phyloP scores from a whole-genome alignment of 2,113 vertebrate species.

The Lophotis ruficrista region DNA sequence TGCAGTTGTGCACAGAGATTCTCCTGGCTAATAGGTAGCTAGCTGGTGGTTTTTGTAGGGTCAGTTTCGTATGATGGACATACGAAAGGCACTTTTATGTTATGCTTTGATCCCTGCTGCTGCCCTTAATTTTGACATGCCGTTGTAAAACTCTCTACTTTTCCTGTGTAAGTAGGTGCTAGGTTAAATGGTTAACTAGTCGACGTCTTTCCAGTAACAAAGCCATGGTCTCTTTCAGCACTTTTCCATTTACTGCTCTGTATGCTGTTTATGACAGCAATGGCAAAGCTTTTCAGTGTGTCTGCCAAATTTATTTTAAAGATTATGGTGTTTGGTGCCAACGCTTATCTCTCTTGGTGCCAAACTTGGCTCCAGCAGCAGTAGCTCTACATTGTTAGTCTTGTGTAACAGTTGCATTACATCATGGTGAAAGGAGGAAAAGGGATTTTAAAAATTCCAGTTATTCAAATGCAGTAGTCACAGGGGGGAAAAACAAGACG shows the following conservation, averaged over 20 bases:
- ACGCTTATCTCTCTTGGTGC: constrained; percentile 26
- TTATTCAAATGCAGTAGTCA: constrained; percentile 26
- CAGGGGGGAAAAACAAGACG: background rate
- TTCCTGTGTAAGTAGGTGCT: constrained; percentile 22
- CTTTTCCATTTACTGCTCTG: background rate
- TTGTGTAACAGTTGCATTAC: constrained; percentile 47
- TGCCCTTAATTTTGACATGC: background rate
- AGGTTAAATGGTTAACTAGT: constrained; percentile 39
- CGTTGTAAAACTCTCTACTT: constrained; percentile 1
- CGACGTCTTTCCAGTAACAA: background rate
- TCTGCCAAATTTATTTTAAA: constrained; percentile 56
- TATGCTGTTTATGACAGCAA: constrained; percentile 25
- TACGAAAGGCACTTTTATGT: background rate
- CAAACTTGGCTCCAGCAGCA: constrained; percentile 14
- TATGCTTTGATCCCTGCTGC: background rate
- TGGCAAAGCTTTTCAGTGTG: background rate
- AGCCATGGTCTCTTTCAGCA: background rate
- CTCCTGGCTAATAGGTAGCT: background rate
- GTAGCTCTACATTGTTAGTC: constrained; percentile 34
- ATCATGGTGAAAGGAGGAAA: constrained; percentile 43
- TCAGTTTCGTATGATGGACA: background rate
- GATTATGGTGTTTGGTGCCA: constrained; percentile 18
- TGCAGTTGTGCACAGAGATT: background rate
- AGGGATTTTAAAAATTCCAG: constrained; percentile 51
- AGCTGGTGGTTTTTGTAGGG: background rate